Percentiles rank a stretch among this genome's conserved stretches.
phyloP scores from a whole-genome alignment of 2,113 vertebrate species.

The Azemiops feae region DNA sequence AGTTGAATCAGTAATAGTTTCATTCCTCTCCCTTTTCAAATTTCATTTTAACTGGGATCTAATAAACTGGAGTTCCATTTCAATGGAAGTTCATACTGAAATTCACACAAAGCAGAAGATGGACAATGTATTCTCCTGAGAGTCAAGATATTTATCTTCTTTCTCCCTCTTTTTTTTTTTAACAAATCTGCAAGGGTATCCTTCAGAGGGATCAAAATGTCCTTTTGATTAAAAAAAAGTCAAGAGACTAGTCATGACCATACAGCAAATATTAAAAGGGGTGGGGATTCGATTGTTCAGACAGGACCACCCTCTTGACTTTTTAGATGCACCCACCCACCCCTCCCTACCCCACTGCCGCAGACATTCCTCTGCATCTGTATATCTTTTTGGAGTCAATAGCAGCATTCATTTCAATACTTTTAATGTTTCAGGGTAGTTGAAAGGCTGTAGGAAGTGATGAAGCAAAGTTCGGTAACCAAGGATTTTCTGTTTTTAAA shows the following conservation, averaged over 20 bases:
- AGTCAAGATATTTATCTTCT: background rate
- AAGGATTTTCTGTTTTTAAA: background rate
- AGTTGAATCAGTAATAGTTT: background rate
- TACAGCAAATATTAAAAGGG: background rate
- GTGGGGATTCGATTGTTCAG: background rate
- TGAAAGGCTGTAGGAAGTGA: background rate
- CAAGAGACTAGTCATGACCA: background rate
- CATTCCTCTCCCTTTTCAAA: background rate
- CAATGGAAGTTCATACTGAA: background rate
- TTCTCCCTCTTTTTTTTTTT: background rate
- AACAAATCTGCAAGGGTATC: background rate
- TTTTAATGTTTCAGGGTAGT: background rate
- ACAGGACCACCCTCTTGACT: background rate
- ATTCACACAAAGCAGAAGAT: background rate
- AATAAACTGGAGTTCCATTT: background rate
- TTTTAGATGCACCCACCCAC: background rate
- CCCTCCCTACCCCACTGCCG: background rate
- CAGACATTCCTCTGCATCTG: background rate
- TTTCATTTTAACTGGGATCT: background rate
- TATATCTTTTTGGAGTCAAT: background rate
- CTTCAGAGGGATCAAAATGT: background rate
- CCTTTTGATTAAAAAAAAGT: background rate
- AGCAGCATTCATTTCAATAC: background rate
- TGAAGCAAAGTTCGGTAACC: background rate
- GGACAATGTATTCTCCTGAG: background rate